Conservation (phyloP, 2,797 vertebrate species). For the Amniataba percoides region DNA sequence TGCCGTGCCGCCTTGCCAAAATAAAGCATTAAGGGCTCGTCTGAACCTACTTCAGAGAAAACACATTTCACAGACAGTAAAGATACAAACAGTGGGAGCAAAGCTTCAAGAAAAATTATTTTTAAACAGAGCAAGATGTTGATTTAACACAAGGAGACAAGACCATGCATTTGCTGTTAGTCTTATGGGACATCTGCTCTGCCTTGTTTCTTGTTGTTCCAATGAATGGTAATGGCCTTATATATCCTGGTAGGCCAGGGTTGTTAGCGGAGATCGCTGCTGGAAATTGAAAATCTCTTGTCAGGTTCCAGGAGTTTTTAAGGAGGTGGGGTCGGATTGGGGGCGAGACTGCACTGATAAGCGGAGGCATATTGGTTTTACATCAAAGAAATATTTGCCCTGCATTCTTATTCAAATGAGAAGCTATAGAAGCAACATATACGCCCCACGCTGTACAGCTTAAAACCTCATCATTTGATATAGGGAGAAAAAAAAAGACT, state of each 20-base stretch:
- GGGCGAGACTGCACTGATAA: slow-evolving; percentile 21
- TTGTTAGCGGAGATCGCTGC: slow-evolving; percentile 60
- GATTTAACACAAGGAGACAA: slow-evolving; percentile 68
- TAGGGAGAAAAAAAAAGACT: not conserved
- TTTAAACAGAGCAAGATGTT: slow-evolving; percentile 61
- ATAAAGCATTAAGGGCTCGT: slow-evolving; percentile 73
- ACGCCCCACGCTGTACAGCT: not conserved
- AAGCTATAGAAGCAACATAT: not conserved
- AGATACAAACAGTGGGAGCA: slow-evolving; percentile 45
- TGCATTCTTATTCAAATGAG: slow-evolving; percentile 18
- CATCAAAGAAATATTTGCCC: slow-evolving; percentile 45
- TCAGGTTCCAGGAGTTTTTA: slow-evolving; percentile 50
- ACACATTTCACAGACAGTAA: slow-evolving; percentile 53
- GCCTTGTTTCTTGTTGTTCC: slow-evolving; percentile 61
- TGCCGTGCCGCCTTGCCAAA: slow-evolving; percentile 74
- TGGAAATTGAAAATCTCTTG: slow-evolving; percentile 75
- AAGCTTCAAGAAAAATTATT: slow-evolving; percentile 48
- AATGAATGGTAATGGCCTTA: slow-evolving; percentile 72
- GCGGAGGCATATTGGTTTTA: slow-evolving; percentile 30
- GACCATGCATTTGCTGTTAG: slow-evolving; percentile 60
- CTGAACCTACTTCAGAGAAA: slow-evolving; percentile 60
- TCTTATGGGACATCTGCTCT: slow-evolving; percentile 62
- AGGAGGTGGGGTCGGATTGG: not conserved
- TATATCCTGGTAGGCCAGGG: slow-evolving; percentile 61
- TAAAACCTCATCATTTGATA: not conserved